Percentiles rank a stretch among this genome's conserved stretches.
Evolutionary conservation across 2,888 invertebrate genomes (phyloP).

Genomic region (Drosophila percnosoma): DNA sequence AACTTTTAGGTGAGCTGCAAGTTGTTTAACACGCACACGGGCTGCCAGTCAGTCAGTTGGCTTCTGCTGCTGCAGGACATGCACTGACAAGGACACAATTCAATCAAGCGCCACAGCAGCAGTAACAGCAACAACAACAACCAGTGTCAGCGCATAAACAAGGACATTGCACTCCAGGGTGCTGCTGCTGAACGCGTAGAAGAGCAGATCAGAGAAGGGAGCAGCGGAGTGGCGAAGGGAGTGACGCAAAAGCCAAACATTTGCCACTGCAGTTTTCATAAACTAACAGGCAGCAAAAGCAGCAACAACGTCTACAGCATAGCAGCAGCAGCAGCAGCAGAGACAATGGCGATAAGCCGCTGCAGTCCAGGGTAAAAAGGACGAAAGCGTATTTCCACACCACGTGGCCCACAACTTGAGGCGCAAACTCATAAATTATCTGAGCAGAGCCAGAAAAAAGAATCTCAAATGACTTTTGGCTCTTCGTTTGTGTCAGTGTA

Average conservation of each 20-base stretch:
- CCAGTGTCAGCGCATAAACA: conserved; percentile 74
- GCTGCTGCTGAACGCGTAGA: conserved; percentile 25
- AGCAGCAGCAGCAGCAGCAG: conserved; percentile 17
- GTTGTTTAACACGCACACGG: conserved; percentile 43
- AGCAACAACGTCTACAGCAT: conserved; percentile 18
- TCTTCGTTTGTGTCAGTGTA: conserved; percentile 10
- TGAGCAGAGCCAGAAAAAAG: conserved; percentile 35
- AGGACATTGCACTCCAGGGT: conserved; percentile 80
- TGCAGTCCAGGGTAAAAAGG: conserved; percentile 42
- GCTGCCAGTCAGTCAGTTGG: conserved; percentile 25
- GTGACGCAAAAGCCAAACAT: conserved; percentile 61
- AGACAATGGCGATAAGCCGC: conserved; percentile 76
- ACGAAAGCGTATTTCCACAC: conserved; percentile 29
- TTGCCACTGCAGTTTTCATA: conserved; percentile 77
- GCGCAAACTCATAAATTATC: conserved; percentile 78
- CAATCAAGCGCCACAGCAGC: conserved; percentile 69
- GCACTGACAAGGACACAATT: conserved; percentile 77
- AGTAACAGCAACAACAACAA: conserved; percentile 32
- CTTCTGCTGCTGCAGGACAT: conserved; percentile 50
- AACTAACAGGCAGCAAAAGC: conserved; percentile 59
- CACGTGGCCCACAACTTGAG: conserved; percentile 72
- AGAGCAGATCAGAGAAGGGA: neutral
- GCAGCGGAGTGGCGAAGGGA: neutral
- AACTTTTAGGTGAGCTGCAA: conserved; percentile 56
- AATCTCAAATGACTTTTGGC: conserved; percentile 74